These are phyloP conservation scores for Sicus ferrugineus DNA, from an alignment of 2,888 invertebrate genomes.

Conservation along the genomic window DNA sequence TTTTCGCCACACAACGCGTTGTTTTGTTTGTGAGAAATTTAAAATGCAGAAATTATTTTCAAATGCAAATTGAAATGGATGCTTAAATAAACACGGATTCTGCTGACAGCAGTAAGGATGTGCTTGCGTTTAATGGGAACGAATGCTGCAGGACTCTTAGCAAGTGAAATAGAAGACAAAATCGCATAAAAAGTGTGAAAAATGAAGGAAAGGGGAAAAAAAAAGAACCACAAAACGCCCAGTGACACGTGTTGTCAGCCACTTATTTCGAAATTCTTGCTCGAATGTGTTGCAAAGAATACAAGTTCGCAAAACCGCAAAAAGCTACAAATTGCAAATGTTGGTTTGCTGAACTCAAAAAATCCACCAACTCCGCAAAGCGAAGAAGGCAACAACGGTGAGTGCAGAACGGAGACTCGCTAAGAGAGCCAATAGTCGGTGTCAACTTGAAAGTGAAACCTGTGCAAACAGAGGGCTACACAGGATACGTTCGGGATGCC, in stretches of 20 bases:
- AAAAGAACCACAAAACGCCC: background rate
- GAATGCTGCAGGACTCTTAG: background rate
- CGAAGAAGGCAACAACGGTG: background rate
- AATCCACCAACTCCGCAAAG: background rate
- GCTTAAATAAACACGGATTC: slow-evolving; percentile 51
- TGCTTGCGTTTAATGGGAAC: background rate
- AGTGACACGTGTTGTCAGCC: background rate
- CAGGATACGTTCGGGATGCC: background rate
- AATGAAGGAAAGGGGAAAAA: background rate
- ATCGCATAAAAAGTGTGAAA: background rate
- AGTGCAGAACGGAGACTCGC: background rate
- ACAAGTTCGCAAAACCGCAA: background rate
- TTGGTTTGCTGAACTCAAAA: background rate
- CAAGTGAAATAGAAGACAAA: background rate
- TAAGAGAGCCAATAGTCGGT: background rate
- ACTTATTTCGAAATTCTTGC: background rate
- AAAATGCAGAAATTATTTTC: slow-evolving; percentile 41
- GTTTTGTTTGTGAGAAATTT: background rate
- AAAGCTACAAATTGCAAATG: background rate
- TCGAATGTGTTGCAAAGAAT: background rate
- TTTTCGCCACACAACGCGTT: background rate
- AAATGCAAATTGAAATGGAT: slow-evolving; percentile 59
- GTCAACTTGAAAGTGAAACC: slow-evolving; percentile 12
- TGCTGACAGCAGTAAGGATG: background rate
- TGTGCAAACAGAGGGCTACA: background rate